Conservation (phyloP, 2,797 vertebrate species). For the Telmatherina bonti region DNA sequence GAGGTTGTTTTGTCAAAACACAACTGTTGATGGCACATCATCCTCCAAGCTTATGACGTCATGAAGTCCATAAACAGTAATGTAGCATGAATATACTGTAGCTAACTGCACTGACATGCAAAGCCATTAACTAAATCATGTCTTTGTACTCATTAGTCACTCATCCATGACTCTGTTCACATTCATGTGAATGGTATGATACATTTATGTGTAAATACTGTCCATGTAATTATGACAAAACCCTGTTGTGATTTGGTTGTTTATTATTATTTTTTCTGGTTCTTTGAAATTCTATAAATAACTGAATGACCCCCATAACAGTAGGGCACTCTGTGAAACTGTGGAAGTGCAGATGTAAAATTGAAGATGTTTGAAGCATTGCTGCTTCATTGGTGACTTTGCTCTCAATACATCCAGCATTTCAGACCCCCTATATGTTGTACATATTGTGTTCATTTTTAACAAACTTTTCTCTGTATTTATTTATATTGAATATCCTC, state of each 20-base stretch:
- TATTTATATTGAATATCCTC: conserved; percentile 70
- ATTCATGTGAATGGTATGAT: conserved; percentile 28
- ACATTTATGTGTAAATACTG: conserved; percentile 41
- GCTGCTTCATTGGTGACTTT: conserved; percentile 17
- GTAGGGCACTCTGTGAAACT: conserved; percentile 39
- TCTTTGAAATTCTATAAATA: conserved; percentile 17
- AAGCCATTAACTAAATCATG: conserved; percentile 26
- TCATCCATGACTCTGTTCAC: conserved; percentile 34
- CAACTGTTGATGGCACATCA: not conserved
- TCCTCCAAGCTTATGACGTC: conserved; percentile 18
- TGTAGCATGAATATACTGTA: conserved; percentile 38
- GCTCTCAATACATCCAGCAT: conserved; percentile 36
- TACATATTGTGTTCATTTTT: conserved; percentile 56
- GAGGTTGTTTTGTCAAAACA: conserved; percentile 3
- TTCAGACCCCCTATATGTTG: conserved; percentile 63
- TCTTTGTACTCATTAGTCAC: conserved; percentile 15
- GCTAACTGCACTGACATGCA: conserved; percentile 14
- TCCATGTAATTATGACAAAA: conserved; percentile 12
- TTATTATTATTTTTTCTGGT: conserved; percentile 4
- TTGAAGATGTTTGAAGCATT: not conserved
- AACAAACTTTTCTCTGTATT: conserved; percentile 65
- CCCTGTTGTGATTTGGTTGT: conserved; percentile 2
- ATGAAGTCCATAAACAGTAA: conserved; percentile 17
- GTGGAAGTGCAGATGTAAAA: conserved; percentile 29
- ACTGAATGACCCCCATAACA: conserved; percentile 7